Evolutionary conservation across 2,113 vertebrate species (phyloP).

Genomic region (Cynopterus brachyotis): DNA sequence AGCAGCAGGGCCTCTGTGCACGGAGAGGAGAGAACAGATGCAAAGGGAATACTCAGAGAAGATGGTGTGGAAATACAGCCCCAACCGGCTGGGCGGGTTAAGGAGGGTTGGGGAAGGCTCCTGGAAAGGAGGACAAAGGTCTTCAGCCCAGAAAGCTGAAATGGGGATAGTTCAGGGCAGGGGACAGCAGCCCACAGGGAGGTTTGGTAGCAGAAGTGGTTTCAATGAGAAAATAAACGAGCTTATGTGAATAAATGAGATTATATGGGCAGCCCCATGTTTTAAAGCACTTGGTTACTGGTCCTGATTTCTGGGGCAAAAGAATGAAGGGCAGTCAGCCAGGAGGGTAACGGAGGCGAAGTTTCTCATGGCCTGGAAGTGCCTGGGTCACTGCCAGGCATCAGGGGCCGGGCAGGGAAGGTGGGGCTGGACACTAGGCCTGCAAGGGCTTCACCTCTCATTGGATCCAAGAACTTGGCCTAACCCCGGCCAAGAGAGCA

Average conservation of each 20-base stretch:
- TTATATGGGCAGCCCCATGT: fast-evolving
- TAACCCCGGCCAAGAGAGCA: background rate
- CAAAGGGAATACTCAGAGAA: fast-evolving
- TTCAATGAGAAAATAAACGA: background rate
- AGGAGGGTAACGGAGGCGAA: background rate
- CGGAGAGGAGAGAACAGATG: fast-evolving
- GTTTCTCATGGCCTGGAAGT: background rate
- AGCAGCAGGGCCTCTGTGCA: background rate
- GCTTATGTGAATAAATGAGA: background rate
- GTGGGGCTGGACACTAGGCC: too few relatives aligned
- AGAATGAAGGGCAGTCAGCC: background rate
- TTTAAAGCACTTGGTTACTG: background rate
- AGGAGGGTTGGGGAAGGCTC: background rate
- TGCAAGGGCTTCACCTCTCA: background rate
- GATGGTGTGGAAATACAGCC: fast-evolving
- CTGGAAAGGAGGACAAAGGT: background rate
- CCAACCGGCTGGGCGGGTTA: background rate
- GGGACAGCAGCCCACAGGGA: background rate
- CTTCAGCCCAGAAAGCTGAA: background rate
- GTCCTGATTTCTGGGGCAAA: background rate
- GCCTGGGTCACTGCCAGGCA: background rate
- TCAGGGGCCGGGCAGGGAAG: background rate
- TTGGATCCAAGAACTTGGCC: background rate
- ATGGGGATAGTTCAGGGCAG: background rate
- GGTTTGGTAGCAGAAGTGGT: background rate